Evolutionary conservation across 2,888 invertebrate species (phyloP), one percentile per base, ranked within the genome.

Genomic region (Malachius bipustulatus): DNA sequence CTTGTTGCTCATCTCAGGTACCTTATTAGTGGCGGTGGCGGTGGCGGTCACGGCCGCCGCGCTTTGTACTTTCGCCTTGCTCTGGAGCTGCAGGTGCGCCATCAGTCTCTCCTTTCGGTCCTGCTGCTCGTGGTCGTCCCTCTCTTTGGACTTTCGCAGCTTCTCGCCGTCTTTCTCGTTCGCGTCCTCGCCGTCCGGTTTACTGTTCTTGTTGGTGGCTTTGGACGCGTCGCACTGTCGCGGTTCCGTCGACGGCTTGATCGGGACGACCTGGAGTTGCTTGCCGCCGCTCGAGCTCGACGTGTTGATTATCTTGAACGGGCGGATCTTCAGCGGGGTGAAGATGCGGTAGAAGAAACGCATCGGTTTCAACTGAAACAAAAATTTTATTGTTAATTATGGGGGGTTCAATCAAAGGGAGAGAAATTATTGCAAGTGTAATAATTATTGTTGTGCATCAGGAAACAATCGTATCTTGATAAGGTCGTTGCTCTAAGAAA

Each of bases 281-380:
- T 59, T 62, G 8, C 52, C 54, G n/a, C 60, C 60, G n/a, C 52
- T 50, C 3, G 56, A 50, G 4, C 55, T 43, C 3, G 57, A 51
- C 4, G 59, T 59, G 43, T 57, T 61, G 27, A 61, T 53, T 36
- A 62, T 62, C 45, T 56, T 58, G 38, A 62, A 61, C 2, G 62
- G 62, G 42, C 52, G 52, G 16, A 62, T 54, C 42, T 61, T 60
- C 47, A 59, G 43, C 1, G 60, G 62, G 1, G 57, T 61, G 51
- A 63, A 63, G 43, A 78, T 74, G 29, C 73, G 67, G 55, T 76
- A 77, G 57, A 69, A 73, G 54, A 78, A 75, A 38, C 71, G 61
- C 70, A 78, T 70, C 9, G 77, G 77, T 35, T 70, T 70, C 29
- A 66, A 64, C 77, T 77, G 62, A 13, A 50, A 51, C 43, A 41